Conservation (phyloP, 2,113 vertebrate genomes). For the Gnathonemus longibarbis region DNA sequence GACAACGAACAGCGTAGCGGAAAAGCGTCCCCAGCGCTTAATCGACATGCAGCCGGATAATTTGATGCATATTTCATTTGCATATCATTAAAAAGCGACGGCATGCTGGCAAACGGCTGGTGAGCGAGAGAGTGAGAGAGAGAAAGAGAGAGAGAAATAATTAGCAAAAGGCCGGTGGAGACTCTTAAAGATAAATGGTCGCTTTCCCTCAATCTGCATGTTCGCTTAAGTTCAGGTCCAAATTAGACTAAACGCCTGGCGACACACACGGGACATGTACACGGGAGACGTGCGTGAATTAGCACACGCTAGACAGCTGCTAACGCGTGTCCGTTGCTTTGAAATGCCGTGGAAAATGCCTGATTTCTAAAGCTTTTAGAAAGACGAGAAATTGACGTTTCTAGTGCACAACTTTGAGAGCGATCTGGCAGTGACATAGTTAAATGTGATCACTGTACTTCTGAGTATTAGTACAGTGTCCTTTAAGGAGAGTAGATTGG, state of each 20-base stretch:
- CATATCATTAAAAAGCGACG: slow-evolving; percentile 76
- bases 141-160: slow-evolving; percentile 54
- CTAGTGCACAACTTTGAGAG: neutral
- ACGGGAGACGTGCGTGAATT: neutral
- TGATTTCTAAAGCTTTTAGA: neutral
- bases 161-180: neutral
- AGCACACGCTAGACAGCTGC: neutral
- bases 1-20: neutral
- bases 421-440: neutral
- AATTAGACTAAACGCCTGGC: neutral
- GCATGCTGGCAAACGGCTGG: slow-evolving; percentile 43
- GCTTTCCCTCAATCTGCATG: neutral
- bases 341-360: neutral
- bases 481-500: neutral
- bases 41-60: slow-evolving; percentile 82
- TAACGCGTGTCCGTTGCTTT: neutral
- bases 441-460: neutral
- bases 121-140: slow-evolving; percentile 41
- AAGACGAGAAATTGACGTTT: neutral
- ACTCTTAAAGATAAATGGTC: neutral
- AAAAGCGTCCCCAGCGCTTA: slow-evolving; percentile 70
- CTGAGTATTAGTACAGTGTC: neutral
- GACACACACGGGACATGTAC: neutral
- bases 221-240: slow-evolving; percentile 5
- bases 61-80: slow-evolving; percentile 88